Base-by-base conservation (phyloP, 2,888 invertebrate species). In the Acrobasis suavella region DNA sequence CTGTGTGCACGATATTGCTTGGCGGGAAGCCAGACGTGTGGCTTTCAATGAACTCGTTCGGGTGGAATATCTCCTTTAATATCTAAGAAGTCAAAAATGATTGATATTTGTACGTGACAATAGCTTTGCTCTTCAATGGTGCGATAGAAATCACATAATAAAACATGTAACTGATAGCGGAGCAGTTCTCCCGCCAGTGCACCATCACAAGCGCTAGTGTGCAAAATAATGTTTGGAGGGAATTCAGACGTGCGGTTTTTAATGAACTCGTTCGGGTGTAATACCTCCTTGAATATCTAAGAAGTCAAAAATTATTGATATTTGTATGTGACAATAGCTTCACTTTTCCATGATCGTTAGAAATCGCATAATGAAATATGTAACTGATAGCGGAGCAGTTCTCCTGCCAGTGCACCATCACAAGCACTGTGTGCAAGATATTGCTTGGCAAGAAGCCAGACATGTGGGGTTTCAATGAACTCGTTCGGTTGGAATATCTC, bases 351-450 rank as follows among this genome's bases (percentile, higher is more conserved):
- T n/a, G n/a, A n/a, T n/a, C n/a, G n/a, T n/a, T 52, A 10, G 22
- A 46, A 46, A 56, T 42, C 56, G 14, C 56, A 22, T 56, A 56
- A 56, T 56, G 46, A 56, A 56, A 42, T 8, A 56, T 22, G 22
- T 14, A 14, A 15, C 42, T 22, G 42, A 56, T 56, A 56, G 42
- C 42, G 42, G 32, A 39, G 1, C 22, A 22, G 52, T 32, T 32
- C 42, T 14, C 46, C 12, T n/a, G 14, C 46, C 46, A 46, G 46
- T 84, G 87, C 86, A 86, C 88, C 89, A 88, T 89, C 86, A 87
- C 88, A 89, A 88, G 86, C 78, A 85, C 14, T 32, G 32, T 82
- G 86, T 74, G 84, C 82, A 80, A 42, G 14, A 46, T 14, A 46
- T n/a, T n/a, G 2, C 14, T 46, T 12, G 46, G n/a, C n/a, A n/a